Percentiles rank a stretch among this genome's conserved stretches.
Evolutionary conservation across 2,797 vertebrate species (phyloP).

Genomic region (Tympanoctomys barrerae): DNA sequence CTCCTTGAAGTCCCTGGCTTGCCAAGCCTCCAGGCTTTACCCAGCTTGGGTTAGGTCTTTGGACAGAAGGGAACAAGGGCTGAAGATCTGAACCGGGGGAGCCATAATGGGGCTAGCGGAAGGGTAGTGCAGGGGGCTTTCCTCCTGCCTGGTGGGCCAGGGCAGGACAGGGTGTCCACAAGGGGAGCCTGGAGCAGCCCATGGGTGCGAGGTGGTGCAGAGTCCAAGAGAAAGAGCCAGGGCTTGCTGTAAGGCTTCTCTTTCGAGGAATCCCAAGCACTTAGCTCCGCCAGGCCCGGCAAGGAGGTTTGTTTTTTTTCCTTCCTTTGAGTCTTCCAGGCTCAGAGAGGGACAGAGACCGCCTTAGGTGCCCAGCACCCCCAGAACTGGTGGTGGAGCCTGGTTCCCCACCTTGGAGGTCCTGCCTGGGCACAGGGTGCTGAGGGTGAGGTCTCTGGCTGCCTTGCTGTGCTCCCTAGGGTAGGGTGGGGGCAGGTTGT

Average conservation of each 20-base stretch:
- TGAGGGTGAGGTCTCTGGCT: neutral
- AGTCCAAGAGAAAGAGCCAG: slow-evolving; percentile 45
- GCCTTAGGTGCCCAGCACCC: neutral
- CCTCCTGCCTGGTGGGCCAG: neutral
- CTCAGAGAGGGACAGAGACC: slow-evolving; percentile 62
- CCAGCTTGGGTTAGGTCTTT: neutral
- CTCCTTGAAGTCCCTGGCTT: neutral
- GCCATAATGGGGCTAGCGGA: neutral
- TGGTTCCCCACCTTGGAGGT: neutral
- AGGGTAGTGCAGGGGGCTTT: neutral
- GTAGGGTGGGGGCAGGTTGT: neutral
- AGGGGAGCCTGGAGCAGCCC: neutral
- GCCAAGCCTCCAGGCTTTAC: neutral
- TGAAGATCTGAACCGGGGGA: slow-evolving; percentile 4
- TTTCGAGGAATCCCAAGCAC: slow-evolving; percentile 82
- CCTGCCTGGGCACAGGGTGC: neutral
- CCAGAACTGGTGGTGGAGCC: neutral
- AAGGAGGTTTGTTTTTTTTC: slow-evolving; percentile 65
- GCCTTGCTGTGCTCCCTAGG: neutral
- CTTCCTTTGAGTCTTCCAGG: neutral
- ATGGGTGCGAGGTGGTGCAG: neutral
- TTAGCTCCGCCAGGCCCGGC: slow-evolving; percentile 70
- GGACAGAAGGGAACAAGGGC: neutral
- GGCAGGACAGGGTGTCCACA: neutral
- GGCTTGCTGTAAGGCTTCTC: slow-evolving; percentile 66